A percentile compares a stretch with the other conserved stretches of the same genome.
These are phyloP conservation scores for Arctopsyche grandis DNA, from an alignment of 1,140 invertebrate species.

Conservation along the genomic window DNA sequence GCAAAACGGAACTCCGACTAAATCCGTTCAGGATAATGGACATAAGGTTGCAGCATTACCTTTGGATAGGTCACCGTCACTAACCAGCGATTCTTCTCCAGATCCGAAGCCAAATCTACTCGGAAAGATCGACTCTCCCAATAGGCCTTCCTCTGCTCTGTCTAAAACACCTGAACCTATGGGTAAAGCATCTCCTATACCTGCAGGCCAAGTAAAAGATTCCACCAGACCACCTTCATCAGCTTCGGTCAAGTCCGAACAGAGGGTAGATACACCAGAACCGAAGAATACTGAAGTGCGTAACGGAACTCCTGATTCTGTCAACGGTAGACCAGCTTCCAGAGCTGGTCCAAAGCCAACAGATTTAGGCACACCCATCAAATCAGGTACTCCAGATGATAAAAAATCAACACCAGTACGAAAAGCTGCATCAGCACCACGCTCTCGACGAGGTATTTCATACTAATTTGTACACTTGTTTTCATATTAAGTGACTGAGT, in stretches of 20 bases:
- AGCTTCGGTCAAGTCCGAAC: constrained; percentile 43
- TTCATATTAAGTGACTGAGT: constrained; percentile 3
- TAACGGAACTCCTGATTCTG: constrained; percentile 61
- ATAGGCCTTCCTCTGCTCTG: constrained; percentile 45
- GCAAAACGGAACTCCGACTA: constrained; percentile 44
- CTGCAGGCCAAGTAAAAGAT: neutral
- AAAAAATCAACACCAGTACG: constrained; percentile 52
- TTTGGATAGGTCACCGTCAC: constrained; percentile 64
- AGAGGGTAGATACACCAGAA: constrained; percentile 44
- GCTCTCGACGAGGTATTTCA: constrained; percentile 47
- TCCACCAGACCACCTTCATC: constrained; percentile 44
- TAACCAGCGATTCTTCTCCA: constrained; percentile 65
- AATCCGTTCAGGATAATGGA: constrained; percentile 48
- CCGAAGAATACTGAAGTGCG: constrained; percentile 60
- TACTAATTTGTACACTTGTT: neutral
- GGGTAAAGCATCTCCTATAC: constrained; percentile 18
- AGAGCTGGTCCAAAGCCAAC: constrained; percentile 50
- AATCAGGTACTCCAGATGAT: constrained; percentile 55
- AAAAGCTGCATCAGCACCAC: constrained; percentile 49
- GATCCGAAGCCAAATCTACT: constrained; percentile 54
- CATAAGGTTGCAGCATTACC: constrained; percentile 53
- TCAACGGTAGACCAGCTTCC: constrained; percentile 44
- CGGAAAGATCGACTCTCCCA: constrained; percentile 48
- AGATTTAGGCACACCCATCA: constrained; percentile 51
- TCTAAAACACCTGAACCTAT: constrained; percentile 50